phyloP scores from a whole-genome alignment of 2,797 vertebrate genomes.

The Gastrophryne carolinensis region DNA sequence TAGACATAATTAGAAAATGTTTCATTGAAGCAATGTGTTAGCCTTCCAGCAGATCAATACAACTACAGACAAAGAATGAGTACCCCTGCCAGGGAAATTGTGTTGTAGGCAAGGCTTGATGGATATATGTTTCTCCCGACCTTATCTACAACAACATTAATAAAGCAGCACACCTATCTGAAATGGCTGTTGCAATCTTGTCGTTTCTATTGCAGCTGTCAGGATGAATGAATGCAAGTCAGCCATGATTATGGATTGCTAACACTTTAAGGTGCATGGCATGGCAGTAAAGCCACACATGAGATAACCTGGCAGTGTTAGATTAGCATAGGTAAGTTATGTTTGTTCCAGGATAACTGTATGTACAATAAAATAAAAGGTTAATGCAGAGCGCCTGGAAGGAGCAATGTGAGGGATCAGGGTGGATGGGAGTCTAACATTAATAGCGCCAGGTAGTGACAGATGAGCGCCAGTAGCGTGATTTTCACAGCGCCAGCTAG shows the following conservation, averaged over 20 bases:
- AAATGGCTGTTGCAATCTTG: background rate
- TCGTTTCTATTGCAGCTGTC: background rate
- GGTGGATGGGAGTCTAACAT: too few relatives aligned
- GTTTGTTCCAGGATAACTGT: background rate
- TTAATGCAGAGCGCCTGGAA: background rate
- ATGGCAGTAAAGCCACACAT: background rate
- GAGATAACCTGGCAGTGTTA: background rate
- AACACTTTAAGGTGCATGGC: background rate
- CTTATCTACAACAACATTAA: conserved; percentile 8
- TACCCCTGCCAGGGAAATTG: background rate
- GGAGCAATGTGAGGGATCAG: background rate
- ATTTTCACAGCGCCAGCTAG: too few relatives aligned
- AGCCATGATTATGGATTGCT: background rate
- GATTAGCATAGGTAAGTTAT: background rate
- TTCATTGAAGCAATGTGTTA: conserved; percentile 24
- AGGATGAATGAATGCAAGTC: background rate
- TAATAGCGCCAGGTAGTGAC: too few relatives aligned
- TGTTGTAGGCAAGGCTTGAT: conserved; percentile 14
- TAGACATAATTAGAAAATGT: conserved; percentile 30
- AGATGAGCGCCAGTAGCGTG: too few relatives aligned
- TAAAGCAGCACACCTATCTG: background rate
- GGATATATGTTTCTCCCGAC: conserved; percentile 22
- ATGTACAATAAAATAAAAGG: background rate
- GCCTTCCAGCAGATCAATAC: conserved; percentile 11
- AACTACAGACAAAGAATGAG: conserved; percentile 7